Conservation (phyloP, 92 coral and sea anemone species). For the Siderastrea siderea region DNA sequence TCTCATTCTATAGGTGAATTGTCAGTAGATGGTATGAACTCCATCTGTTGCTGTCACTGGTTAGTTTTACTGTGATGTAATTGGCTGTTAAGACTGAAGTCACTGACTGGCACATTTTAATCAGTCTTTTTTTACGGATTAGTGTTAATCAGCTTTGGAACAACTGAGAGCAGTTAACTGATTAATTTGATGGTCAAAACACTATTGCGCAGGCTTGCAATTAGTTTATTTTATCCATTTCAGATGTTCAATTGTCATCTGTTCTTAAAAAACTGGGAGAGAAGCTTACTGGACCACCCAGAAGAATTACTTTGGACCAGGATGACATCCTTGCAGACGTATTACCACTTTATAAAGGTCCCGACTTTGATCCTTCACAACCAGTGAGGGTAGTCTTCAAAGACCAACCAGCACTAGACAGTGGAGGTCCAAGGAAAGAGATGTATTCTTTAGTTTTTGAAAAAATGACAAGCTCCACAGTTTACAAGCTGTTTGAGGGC, state of each 20-base stretch:
- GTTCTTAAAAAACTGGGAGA: conserved; percentile 36
- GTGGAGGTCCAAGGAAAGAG: conserved; percentile 9
- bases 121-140: no score
- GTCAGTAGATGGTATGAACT: no score
- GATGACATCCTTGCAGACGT: conserved; percentile 34
- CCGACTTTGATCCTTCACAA: neutral
- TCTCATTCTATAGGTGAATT: no score
- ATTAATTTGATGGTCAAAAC: neutral
- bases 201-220: neutral
- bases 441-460: neutral
- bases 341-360: neutral
- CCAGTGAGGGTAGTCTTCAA: conserved; percentile 5
- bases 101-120: no score
- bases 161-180: neutral
- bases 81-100: no score
- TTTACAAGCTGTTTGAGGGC: conserved; percentile 59
- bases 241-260: conserved; percentile 54
- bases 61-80: no score
- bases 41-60: no score
- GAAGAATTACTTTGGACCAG: conserved; percentile 38
- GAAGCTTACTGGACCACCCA: conserved; percentile 35
- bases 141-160: neutral
- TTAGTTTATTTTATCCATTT: neutral
- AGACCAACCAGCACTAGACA: conserved; percentile 17
- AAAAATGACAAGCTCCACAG: neutral